phyloP scores from a whole-genome alignment of 2,113 vertebrate species.

The Sisor rabdophorus region DNA sequence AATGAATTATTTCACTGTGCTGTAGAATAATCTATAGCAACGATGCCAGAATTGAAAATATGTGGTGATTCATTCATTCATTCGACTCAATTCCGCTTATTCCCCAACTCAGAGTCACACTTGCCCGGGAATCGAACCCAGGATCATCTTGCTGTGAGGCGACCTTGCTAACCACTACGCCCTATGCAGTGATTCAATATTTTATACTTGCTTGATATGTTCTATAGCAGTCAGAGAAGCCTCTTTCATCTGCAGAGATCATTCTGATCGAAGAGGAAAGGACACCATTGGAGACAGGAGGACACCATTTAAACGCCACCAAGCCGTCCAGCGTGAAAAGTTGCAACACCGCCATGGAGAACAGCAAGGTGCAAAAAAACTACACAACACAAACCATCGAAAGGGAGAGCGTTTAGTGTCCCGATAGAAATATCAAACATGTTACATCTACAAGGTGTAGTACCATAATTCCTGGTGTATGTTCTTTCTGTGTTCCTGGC shows the following conservation, averaged over 20 bases:
- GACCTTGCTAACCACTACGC: too few relatives aligned
- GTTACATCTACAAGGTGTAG: not conserved
- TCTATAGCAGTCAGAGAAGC: constrained; percentile 6
- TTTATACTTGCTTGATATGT: not conserved
- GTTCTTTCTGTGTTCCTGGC: constrained; percentile 50
- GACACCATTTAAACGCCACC: not conserved
- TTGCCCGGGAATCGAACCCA: too few relatives aligned
- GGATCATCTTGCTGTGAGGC: too few relatives aligned
- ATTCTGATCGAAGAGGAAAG: constrained; percentile 44
- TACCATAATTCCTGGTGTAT: constrained; percentile 30
- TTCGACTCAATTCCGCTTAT: too few relatives aligned
- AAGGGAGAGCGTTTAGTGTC: not conserved
- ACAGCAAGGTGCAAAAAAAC: constrained; percentile 65
- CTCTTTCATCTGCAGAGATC: not conserved
- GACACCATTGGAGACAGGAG: constrained; percentile 28
- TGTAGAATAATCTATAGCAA: too few relatives aligned
- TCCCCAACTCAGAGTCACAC: too few relatives aligned
- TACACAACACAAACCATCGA: not conserved
- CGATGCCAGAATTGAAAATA: not conserved
- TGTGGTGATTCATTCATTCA: too few relatives aligned
- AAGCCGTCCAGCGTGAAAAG: constrained; percentile 9
- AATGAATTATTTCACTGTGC: too few relatives aligned
- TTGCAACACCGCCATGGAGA: constrained; percentile 60
- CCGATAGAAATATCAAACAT: not conserved
- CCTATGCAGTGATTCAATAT: not conserved